phyloP scores from a whole-genome alignment of 2,113 vertebrate genomes.

The Sinocyclocheilus maitianheensis region DNA sequence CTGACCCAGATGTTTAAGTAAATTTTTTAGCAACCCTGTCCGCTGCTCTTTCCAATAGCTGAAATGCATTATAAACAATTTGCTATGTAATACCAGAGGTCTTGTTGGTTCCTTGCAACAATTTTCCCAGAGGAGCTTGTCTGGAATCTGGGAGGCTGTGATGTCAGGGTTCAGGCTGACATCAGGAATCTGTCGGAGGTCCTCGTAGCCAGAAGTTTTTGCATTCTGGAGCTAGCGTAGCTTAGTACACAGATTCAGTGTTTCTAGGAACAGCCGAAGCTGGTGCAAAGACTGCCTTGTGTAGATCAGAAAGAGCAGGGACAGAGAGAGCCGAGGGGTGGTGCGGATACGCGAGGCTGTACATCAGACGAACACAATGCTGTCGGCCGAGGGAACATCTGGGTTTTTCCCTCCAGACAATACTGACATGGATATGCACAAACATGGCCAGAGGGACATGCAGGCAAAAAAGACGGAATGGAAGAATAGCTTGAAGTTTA shows the following conservation, averaged over 20 bases:
- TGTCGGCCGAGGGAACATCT: conserved; percentile 50
- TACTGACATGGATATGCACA: conserved; percentile 50
- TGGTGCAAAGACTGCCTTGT: conserved; percentile 31
- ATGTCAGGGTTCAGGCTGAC: conserved; percentile 65
- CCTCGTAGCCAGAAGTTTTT: conserved; percentile 70
- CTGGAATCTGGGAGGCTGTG: conserved; percentile 75
- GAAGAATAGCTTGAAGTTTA: conserved; percentile 1
- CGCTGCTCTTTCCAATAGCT: background rate
- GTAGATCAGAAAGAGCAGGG: conserved; percentile 46
- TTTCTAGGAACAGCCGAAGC: conserved; percentile 62
- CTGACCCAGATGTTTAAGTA: background rate
- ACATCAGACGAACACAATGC: conserved; percentile 40
- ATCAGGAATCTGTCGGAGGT: conserved; percentile 73
- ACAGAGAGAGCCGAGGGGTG: conserved; percentile 13
- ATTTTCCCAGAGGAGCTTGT: conserved; percentile 70
- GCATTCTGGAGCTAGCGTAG: conserved; percentile 61
- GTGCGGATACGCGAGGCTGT: conserved; percentile 25
- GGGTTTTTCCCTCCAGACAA: conserved; percentile 55
- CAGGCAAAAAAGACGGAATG: conserved; percentile 25
- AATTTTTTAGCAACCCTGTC: background rate
- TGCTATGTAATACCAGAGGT: conserved; percentile 49
- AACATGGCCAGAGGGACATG: conserved; percentile 45
- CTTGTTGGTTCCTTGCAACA: conserved; percentile 63
- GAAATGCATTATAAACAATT: conserved; percentile 8
- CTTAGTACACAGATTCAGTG: conserved; percentile 26